These are phyloP conservation scores for Magallana gigas DNA, from an alignment of 1,140 invertebrate species.

Conservation along the genomic window DNA sequence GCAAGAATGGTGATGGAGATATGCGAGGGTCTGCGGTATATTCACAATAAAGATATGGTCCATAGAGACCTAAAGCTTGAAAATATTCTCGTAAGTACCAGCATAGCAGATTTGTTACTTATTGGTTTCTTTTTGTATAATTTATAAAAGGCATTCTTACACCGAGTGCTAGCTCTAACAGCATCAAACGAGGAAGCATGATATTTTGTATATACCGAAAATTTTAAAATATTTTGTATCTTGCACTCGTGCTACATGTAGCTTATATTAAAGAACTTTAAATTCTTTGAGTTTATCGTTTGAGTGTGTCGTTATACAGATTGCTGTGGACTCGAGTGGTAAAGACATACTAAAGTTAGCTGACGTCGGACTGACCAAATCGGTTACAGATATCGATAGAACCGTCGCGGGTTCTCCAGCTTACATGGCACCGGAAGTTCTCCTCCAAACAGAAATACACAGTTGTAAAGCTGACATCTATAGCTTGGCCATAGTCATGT, in stretches of 20 bases:
- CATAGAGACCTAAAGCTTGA: slow-evolving; percentile 74
- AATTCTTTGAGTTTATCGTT: not conserved
- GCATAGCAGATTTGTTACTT: not conserved
- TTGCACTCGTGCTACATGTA: no score
- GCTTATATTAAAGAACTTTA: not conserved
- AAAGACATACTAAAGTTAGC: slow-evolving; percentile 57
- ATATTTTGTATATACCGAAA: not conserved
- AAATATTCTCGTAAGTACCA: slow-evolving; percentile 69
- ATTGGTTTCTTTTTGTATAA: no score
- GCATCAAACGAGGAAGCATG: not conserved
- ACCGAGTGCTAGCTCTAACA: not conserved
- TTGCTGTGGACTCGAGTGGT: not conserved
- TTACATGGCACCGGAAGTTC: slow-evolving; percentile 62
- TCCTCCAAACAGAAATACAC: slow-evolving; percentile 55
- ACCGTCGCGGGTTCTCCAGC: slow-evolving; percentile 52
- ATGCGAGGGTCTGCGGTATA: slow-evolving; percentile 63
- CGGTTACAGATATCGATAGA: slow-evolving; percentile 52
- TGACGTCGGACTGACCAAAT: slow-evolving; percentile 62
- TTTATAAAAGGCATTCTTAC: not conserved
- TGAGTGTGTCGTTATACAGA: not conserved
- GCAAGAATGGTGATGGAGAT: slow-evolving; percentile 62
- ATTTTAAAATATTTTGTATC: not conserved
- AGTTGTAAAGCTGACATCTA: slow-evolving; percentile 67
- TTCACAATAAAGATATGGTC: slow-evolving; percentile 68
- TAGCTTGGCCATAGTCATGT: slow-evolving; percentile 64